Conservation (phyloP, 2,888 invertebrate species). For the Tetragonula carbonaria region DNA sequence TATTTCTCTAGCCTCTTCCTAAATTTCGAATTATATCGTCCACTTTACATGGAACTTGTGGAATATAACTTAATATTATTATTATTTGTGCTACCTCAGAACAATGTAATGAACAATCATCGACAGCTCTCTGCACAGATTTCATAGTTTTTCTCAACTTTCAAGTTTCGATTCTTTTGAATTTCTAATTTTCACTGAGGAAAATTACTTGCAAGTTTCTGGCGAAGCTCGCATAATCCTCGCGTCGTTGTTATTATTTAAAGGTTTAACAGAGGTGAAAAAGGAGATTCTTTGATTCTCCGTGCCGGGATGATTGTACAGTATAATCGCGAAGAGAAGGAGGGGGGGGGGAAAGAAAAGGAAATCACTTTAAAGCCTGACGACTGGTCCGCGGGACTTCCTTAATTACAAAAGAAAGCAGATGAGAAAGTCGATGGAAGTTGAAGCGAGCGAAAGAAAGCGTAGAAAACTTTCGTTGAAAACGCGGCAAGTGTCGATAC, state of each 20-base stretch:
- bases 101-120: too few relatives aligned
- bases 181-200: too few relatives aligned
- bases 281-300: constrained; percentile 21
- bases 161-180: too few relatives aligned
- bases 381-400: constrained; percentile 60
- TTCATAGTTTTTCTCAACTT: too few relatives aligned
- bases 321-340: constrained; percentile 45
- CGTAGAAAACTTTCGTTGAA: constrained; percentile 58
- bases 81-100: too few relatives aligned
- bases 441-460: constrained; percentile 14
- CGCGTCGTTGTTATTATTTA: neutral
- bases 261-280: neutral
- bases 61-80: too few relatives aligned
- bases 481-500: constrained; percentile 65
- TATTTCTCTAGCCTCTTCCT: too few relatives aligned
- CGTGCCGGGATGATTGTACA: constrained; percentile 1
- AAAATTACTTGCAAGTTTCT: too few relatives aligned
- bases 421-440: constrained; percentile 57
- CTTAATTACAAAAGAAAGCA: constrained; percentile 68
- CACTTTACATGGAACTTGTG: too few relatives aligned
- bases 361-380: constrained; percentile 45
- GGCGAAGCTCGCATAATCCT: too few relatives aligned
- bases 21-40: too few relatives aligned
- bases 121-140: too few relatives aligned
- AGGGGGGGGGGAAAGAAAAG: constrained; percentile 9